Conservation (phyloP, 2,888 invertebrate species). For the Tenthredo livida region DNA sequence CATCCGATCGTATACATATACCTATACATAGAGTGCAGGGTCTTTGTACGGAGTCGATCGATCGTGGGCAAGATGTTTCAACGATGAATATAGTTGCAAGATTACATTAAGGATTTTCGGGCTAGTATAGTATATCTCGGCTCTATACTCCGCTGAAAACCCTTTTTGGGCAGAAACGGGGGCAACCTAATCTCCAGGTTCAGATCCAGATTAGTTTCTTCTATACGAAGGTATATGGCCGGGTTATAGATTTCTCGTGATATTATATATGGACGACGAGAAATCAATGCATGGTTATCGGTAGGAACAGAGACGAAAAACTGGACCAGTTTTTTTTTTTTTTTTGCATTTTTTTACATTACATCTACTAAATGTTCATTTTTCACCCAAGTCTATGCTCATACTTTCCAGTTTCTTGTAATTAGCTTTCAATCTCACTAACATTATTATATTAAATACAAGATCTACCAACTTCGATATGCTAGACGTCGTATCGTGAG, state of each 20-base stretch:
- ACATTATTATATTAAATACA: neutral
- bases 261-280: neutral
- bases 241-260: neutral
- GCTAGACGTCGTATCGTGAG: neutral
- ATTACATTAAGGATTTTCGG: slow-evolving; percentile 31
- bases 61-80: slow-evolving; percentile 6
- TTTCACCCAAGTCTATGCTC: neutral
- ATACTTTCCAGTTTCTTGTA: neutral
- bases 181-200: neutral
- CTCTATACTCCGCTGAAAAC: neutral
- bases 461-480: neutral
- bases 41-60: slow-evolving; percentile 4
- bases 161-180: neutral
- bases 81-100: slow-evolving; percentile 21
- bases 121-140: neutral
- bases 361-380: neutral
- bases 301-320: neutral
- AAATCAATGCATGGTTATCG: slow-evolving; percentile 3
- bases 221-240: neutral
- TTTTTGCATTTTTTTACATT: neutral
- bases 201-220: slow-evolving; percentile 5
- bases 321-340: neutral
- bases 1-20: neutral
- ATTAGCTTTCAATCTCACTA: neutral
- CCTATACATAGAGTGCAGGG: neutral